Evolutionary conservation across 2,797 vertebrate species (phyloP).

Genomic region (Cyclura pinguis): DNA sequence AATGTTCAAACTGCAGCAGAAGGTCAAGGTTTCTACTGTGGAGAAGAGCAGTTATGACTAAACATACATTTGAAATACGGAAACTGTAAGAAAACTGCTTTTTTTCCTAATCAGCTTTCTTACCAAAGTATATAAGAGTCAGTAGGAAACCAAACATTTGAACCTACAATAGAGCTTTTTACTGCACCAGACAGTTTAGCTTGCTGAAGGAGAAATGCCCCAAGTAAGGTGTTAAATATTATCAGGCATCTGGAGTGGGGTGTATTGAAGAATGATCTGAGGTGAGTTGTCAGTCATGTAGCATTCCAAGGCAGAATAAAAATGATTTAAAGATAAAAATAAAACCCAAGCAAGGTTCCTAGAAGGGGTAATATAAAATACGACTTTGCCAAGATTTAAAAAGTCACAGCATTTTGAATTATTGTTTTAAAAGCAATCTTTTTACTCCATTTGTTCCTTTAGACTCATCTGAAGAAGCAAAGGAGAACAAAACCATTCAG

Average conservation of each 20-base stretch:
- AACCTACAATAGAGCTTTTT: background rate
- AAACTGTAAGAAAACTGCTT: background rate
- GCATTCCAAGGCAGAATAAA: fast-evolving
- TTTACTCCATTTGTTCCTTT: background rate
- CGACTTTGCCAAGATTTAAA: background rate
- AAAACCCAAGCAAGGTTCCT: fast-evolving
- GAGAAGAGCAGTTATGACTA: background rate
- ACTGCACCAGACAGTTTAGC: background rate
- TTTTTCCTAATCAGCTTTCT: background rate
- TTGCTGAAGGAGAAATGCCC: fast-evolving
- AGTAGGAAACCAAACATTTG: background rate
- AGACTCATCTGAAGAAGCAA: background rate
- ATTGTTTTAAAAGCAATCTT: background rate
- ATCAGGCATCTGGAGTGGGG: constrained; percentile 2
- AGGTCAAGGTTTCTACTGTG: background rate
- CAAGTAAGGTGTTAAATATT: constrained; percentile 5
- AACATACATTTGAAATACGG: background rate
- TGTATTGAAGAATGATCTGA: constrained; percentile 8
- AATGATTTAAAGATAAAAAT: background rate
- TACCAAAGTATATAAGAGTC: fast-evolving
- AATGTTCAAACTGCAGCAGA: background rate
- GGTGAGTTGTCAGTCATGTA: background rate
- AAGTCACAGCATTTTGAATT: background rate
- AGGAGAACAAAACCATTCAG: background rate
- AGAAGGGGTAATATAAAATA: constrained; percentile 38